Evolutionary conservation across 1,140 invertebrate genomes (phyloP).

Genomic region (Drosophila quadrilineata): DNA sequence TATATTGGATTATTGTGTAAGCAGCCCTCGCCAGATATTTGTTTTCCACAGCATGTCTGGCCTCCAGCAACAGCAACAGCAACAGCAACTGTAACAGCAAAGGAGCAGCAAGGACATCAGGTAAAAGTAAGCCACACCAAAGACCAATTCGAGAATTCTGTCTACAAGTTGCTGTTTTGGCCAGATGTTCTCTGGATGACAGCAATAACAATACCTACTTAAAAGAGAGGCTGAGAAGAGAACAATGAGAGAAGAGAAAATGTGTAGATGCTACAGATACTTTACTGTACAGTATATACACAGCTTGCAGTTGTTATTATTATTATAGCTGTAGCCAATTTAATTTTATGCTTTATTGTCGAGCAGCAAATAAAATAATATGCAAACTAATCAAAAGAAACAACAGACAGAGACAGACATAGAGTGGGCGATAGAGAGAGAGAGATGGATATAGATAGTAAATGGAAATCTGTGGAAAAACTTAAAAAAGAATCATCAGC

Average conservation of each 20-base stretch:
- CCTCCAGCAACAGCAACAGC: not conserved
- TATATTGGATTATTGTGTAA: not conserved
- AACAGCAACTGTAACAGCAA: no score
- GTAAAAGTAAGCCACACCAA: slow-evolving; percentile 54
- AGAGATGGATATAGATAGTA: not conserved
- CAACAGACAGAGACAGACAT: not conserved
- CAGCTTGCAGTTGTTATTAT: slow-evolving; percentile 63
- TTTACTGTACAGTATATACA: slow-evolving; percentile 6
- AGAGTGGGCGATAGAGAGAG: not conserved
- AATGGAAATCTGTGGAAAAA: not conserved
- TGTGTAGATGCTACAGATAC: slow-evolving; percentile 34
- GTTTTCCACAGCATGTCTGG: not conserved
- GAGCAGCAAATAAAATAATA: slow-evolving; percentile 4
- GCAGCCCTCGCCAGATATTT: slow-evolving; percentile 14
- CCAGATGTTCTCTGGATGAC: slow-evolving; percentile 16
- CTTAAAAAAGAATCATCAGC: slow-evolving; percentile 11
- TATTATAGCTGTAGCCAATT: slow-evolving; percentile 64
- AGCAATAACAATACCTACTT: slow-evolving; percentile 3
- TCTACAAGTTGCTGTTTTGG: not conserved
- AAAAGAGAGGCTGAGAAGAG: not conserved
- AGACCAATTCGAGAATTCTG: slow-evolving; percentile 25
- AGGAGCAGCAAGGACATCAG: slow-evolving; percentile 18
- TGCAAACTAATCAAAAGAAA: slow-evolving; percentile 4
- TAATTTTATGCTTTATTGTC: slow-evolving; percentile 51
- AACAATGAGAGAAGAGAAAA: not conserved